Percentiles rank a stretch among this genome's conserved stretches.
phyloP scores from a whole-genome alignment of 2,888 invertebrate species.

The Pammene aurita region DNA sequence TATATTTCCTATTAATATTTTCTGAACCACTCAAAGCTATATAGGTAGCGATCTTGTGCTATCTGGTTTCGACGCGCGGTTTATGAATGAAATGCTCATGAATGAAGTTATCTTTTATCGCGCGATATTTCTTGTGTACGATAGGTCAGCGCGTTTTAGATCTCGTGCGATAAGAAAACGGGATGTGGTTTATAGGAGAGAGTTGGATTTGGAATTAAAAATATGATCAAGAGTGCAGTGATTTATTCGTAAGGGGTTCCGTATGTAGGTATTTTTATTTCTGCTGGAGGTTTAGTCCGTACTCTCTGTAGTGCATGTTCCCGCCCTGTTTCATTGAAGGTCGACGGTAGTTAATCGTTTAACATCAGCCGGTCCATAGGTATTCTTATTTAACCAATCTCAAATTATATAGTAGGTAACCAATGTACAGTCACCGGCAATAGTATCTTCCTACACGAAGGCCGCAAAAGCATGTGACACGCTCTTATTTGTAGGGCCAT shows the following conservation, averaged over 20 bases:
- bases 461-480: too few species aligned
- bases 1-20: neutral
- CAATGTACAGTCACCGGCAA: too few species aligned
- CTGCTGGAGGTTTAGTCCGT: too few species aligned
- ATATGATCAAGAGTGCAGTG: neutral
- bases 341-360: too few species aligned
- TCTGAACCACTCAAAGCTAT: neutral
- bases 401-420: too few species aligned
- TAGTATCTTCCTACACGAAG: too few species aligned
- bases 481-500: too few species aligned
- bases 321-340: too few species aligned
- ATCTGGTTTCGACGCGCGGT: neutral
- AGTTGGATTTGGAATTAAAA: constrained; percentile 13
- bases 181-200: constrained; percentile 22
- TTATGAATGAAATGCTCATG: constrained; percentile 31
- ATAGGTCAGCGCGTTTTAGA: constrained; percentile 38
- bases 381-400: too few species aligned
- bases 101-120: constrained; percentile 37
- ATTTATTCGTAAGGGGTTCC: neutral
- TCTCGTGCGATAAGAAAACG: constrained; percentile 35
- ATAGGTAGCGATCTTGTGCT: too few species aligned
- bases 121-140: constrained; percentile 36
- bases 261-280: neutral
- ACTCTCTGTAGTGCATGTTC: too few species aligned
- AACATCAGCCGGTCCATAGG: too few species aligned